phyloP scores from a whole-genome alignment of 1,140 invertebrate species.

The Lasioglossum albipes region DNA sequence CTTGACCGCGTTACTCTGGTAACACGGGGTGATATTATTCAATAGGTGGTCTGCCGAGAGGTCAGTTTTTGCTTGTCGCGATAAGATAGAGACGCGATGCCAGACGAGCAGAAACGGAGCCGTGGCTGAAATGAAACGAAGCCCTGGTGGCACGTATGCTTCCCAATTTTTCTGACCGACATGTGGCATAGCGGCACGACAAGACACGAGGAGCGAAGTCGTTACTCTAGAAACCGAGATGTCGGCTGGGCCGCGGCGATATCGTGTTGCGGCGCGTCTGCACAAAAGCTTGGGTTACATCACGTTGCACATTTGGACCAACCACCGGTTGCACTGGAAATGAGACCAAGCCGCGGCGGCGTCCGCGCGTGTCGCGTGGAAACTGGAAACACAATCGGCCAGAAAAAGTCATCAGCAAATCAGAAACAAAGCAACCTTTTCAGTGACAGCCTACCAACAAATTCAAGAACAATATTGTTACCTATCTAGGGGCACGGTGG shows the following conservation, averaged over 20 bases:
- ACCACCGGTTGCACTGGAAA: slow-evolving; percentile 38
- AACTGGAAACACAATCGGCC: slow-evolving; percentile 4
- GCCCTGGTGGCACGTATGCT: not conserved
- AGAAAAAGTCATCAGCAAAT: not conserved
- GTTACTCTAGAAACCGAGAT: slow-evolving; percentile 30
- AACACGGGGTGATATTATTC: slow-evolving; percentile 23
- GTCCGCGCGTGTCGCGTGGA: not conserved
- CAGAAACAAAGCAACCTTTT: no score
- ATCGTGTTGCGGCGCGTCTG: slow-evolving; percentile 31
- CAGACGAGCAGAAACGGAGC: not conserved
- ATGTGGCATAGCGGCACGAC: not conserved
- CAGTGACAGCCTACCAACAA: no score
- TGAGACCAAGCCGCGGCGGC: not conserved
- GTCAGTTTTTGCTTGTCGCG: not conserved
- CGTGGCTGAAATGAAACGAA: not conserved
- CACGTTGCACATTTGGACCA: slow-evolving; percentile 48
- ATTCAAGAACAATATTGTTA: no score
- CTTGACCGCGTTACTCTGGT: slow-evolving; percentile 23
- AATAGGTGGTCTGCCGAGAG: not conserved
- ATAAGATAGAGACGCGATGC: not conserved
- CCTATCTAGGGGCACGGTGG: no score
- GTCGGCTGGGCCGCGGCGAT: slow-evolving; percentile 14
- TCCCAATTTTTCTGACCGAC: not conserved
- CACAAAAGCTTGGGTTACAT: slow-evolving; percentile 40
- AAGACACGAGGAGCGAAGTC: not conserved